phyloP scores from a whole-genome alignment of 2,113 vertebrate species.

The Ranitomeya imitator region DNA sequence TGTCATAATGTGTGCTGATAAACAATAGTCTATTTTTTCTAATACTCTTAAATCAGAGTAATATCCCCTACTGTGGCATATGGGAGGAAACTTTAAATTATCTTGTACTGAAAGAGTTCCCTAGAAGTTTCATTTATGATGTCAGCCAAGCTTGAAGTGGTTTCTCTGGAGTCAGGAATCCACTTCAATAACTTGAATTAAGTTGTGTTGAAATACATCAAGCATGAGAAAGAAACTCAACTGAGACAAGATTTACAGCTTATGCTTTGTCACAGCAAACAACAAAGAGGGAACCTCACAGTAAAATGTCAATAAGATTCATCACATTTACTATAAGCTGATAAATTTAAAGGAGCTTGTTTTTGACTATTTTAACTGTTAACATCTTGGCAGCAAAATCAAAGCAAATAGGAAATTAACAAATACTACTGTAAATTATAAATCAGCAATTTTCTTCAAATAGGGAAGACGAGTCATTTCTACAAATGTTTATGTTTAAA shows the following conservation, averaged over 20 bases:
- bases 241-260: conserved; percentile 53
- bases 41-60: conserved; percentile 16
- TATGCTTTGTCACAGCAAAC: conserved; percentile 50
- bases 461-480: no score
- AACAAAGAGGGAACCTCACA: conserved; percentile 31
- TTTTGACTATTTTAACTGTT: background rate
- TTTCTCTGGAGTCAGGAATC: conserved; percentile 55
- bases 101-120: conserved; percentile 31
- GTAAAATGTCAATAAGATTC: background rate
- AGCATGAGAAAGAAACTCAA: conserved; percentile 49
- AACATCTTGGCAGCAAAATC: no score
- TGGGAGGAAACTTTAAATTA: conserved; percentile 35
- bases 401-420: no score
- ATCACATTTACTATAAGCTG: background rate
- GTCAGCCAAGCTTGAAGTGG: conserved; percentile 49
- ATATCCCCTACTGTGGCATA: conserved; percentile 31
- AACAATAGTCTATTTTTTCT: conserved; percentile 30
- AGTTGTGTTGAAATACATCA: conserved; percentile 53
- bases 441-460: no score
- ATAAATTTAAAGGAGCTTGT: background rate
- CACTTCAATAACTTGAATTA: conserved; percentile 58
- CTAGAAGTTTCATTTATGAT: conserved; percentile 53
- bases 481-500: no score
- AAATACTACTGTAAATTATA: no score
- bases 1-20: background rate